phyloP scores from a whole-genome alignment of 2,797 vertebrate genomes.

The Varecia variegata region DNA sequence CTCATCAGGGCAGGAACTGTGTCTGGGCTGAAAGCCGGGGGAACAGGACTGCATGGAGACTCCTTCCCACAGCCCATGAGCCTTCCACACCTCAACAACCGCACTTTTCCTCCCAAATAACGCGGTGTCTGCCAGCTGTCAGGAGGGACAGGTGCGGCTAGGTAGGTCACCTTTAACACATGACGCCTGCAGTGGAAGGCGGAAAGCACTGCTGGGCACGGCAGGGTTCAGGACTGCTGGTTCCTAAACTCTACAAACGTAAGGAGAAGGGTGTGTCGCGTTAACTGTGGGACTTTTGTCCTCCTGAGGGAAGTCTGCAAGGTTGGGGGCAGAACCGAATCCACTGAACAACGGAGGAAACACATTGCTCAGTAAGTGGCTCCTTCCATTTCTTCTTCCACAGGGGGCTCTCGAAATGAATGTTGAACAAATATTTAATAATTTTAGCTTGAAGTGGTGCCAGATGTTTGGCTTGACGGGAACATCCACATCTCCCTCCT shows the following conservation, averaged over 20 bases:
- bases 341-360: not conserved
- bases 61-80: not conserved
- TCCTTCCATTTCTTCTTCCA: not conserved
- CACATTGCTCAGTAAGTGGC: not conserved
- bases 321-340: not conserved
- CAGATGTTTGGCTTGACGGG: not conserved
- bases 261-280: not conserved
- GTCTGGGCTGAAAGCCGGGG: not conserved
- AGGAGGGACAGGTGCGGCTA: not conserved
- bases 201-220: not conserved
- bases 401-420: not conserved
- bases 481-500: not conserved
- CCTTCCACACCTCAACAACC: not conserved
- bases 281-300: not conserved
- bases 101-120: not conserved
- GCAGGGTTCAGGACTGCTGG: rapidly evolving
- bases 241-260: not conserved
- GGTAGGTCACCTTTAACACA: not conserved
- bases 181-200: not conserved
- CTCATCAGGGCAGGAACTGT: not conserved
- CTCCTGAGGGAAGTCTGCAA: not conserved
- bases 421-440: not conserved
- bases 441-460: not conserved
- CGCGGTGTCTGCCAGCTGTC: not conserved
- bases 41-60: not conserved